Base-by-base conservation (phyloP, 53 echinoderm and acorn worm species). In the Zoroaster sp. region DNA sequence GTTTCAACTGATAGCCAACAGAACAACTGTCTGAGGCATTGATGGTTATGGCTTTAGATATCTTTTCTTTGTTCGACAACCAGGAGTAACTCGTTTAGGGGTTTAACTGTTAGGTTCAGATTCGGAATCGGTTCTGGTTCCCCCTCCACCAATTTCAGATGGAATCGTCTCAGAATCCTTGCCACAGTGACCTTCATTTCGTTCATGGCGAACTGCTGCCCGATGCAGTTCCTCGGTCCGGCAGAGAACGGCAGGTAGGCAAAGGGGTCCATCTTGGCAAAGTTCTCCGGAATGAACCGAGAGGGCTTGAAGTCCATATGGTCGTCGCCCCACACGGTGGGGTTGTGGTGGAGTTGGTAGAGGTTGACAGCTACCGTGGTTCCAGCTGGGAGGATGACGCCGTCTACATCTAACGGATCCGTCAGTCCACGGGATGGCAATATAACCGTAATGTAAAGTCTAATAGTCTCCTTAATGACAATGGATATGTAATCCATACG, bases 341-440 rank as follows among this genome's bases (percentile, higher is more conserved):
- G 88, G 81, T 92, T 92, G 75, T 92, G 92, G 40, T 92, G 92
- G 21, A 92, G 80, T 35, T 88, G 92, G 92, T 92, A 88, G 15
- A 82, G 36, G 38, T 81, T 75, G 39, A 92, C 12, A 39, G 72
- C 63, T 39, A 92, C 38, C 35, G 53, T 75, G 35, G 88, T 81
- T n/a, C 74, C 73, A 3, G 55, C 73, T 4, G 88, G 92, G 7
- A 92, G 40, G 3, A 74, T 92, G 17, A 80, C 49, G 21, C 88
- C 88, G 10, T 92, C 92, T 10, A 92, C 68, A 59, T 41, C 43
- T 3, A 69, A 69, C 12, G 88, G 80, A n/a, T 34, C 83, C 28
- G 51, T 30, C 68, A 92, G 44, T 28, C 47, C 65, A 0, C 88
- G 71, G 28, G 43, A 45, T 45, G 75, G 63, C 35, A 77, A 35